Conservation (phyloP, 2,113 vertebrate genomes). For the Ardeotis arabs region DNA sequence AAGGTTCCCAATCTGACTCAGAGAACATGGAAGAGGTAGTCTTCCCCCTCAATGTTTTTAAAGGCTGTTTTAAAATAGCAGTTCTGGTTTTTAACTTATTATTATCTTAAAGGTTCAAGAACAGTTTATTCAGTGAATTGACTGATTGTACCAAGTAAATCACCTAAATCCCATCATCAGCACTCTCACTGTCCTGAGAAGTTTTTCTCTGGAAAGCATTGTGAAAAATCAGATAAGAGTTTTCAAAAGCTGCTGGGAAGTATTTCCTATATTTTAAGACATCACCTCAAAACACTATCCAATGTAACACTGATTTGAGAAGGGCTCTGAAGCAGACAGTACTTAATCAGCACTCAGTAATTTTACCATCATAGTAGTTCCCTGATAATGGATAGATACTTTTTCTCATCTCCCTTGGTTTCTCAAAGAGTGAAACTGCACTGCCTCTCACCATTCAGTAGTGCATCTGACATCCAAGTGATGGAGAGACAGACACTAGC, state of each 20-base stretch:
- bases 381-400: neutral
- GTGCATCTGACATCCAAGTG: neutral
- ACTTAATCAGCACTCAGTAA: neutral
- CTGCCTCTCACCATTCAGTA: neutral
- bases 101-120: slow-evolving; percentile 2
- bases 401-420: neutral
- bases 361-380: neutral
- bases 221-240: neutral
- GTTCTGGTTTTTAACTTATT: neutral
- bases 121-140: neutral
- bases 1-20: slow-evolving; percentile 27
- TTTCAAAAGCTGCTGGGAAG: neutral
- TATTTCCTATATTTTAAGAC: neutral
- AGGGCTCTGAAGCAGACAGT: neutral
- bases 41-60: slow-evolving; percentile 10
- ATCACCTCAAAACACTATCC: neutral
- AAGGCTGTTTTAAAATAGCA: slow-evolving; percentile 31
- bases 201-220: neutral
- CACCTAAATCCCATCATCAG: neutral
- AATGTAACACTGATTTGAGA: neutral
- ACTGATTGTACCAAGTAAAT: neutral
- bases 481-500: neutral
- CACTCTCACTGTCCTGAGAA: neutral
- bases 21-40: slow-evolving; percentile 2
- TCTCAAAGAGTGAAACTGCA: neutral